A percentile compares a stretch with the other conserved stretches of the same genome.
phyloP scores from a whole-genome alignment of 2,113 vertebrate genomes.

The Larimichthys crocea region DNA sequence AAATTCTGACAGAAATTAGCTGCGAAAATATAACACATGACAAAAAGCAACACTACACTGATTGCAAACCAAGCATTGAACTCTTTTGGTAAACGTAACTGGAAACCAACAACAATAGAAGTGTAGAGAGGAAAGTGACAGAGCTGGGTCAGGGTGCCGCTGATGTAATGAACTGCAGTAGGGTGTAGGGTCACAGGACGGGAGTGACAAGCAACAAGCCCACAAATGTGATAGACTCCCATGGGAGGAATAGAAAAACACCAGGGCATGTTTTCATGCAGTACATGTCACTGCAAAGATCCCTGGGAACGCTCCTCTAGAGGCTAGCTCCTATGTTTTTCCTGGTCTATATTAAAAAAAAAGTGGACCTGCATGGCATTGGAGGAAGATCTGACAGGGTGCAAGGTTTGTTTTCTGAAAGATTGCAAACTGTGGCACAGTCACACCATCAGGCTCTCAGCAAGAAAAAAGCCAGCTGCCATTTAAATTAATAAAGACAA shows the following conservation, averaged over 20 bases:
- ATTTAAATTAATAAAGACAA: conserved; percentile 78
- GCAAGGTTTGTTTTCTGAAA: conserved; percentile 54
- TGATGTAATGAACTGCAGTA: conserved; percentile 63
- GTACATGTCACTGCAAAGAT: conserved; percentile 69
- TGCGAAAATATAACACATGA: conserved; percentile 40
- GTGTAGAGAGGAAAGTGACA: conserved; percentile 51
- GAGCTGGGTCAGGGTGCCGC: conserved; percentile 53
- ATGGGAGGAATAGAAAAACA: conserved; percentile 77
- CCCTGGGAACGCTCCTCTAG: conserved; percentile 68
- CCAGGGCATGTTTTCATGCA: conserved; percentile 71
- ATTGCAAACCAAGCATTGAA: conserved; percentile 68
- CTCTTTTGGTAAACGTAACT: conserved; percentile 63
- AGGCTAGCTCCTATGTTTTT: conserved; percentile 51
- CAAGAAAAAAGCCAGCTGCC: conserved; percentile 37
- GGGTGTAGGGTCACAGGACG: conserved; percentile 61
- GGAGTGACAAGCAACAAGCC: conserved; percentile 65
- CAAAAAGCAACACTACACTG: conserved; percentile 37
- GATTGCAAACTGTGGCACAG: conserved; percentile 49
- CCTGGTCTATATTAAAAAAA: conserved; percentile 41
- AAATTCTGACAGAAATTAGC: conserved; percentile 61
- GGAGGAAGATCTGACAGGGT: conserved; percentile 26
- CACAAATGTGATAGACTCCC: conserved; percentile 69
- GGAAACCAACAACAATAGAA: conserved; percentile 67
- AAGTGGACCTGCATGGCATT: conserved; percentile 20
- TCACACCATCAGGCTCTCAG: conserved; percentile 38